Evolutionary conservation across 2,797 vertebrate genomes (phyloP), one percentile per base, ranked within the genome.

Genomic region (Xiphorhynchus erythropygius): DNA sequence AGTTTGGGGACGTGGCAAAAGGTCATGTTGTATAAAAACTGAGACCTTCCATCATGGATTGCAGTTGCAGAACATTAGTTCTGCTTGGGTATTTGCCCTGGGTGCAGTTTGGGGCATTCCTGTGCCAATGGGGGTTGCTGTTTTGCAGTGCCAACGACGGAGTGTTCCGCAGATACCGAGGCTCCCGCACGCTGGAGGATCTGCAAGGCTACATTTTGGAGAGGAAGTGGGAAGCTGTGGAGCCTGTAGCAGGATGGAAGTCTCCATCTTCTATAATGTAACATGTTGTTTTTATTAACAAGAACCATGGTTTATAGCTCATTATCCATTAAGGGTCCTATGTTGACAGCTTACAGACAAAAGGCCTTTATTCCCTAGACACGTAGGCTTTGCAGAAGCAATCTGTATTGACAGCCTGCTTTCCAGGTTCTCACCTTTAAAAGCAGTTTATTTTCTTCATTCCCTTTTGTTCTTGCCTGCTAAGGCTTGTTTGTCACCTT

Each of bases 201-300:
- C 97, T 99, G 77, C 97, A 98, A 76, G 97, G 94, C 62, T 99
- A 98, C 56, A 95, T 99, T 87, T 83, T 95, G 14, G 97, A 98
- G 90, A 98, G 97, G 88, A 99, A 98, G 81, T 99, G 98, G 98
- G 97, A 98, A 89, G 96, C 97, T 70, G 98, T 99, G 83, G 98
- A 99, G 62, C 98, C 98, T 57, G 94, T 99, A 50, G 98, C 98
- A 63, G 98, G 98, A 89, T 99, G 98, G 98, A 99, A 98, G 62
- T 98, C 98, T 27, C 98, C 98, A 5, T 98, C 98, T 85, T 99
- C 98, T 87, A 87, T 99, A 94, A 93, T 98, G 98, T 98, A 99
- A 98, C 8, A 2, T 24, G 65, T 85, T 23, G 1, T 25, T 94
- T 87, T 89, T 84, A 24, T 77, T 85, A 35, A 53, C 13, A 32